phyloP scores from a whole-genome alignment of 1,140 invertebrate species.

The Agrilus planipennis region DNA sequence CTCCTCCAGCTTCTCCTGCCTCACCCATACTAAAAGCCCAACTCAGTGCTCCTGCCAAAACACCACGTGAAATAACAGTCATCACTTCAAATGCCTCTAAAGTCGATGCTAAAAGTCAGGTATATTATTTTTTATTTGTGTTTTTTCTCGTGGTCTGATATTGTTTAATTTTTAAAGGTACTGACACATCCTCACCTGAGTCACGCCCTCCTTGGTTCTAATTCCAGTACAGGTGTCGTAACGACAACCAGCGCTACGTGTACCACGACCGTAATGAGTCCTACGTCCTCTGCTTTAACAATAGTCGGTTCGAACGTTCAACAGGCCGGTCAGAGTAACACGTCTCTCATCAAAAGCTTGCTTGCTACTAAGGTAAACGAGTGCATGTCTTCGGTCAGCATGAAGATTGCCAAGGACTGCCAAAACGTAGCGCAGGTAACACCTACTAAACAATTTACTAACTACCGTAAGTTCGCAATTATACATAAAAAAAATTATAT shows the following conservation, averaged over 20 bases:
- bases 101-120: constrained; percentile 48
- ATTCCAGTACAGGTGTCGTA: constrained; percentile 16
- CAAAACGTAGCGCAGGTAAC: constrained; percentile 37
- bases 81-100: constrained; percentile 28
- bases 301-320: not conserved
- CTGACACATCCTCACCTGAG: constrained; percentile 50
- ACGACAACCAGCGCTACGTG: constrained; percentile 31
- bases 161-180: constrained; percentile 30
- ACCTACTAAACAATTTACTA: constrained; percentile 31
- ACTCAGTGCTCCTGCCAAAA: constrained; percentile 56
- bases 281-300: no score
- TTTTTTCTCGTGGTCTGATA: not conserved
- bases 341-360: constrained; percentile 72
- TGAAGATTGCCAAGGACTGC: constrained; percentile 33
- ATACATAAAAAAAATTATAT: no score
- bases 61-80: constrained; percentile 22
- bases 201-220: constrained; percentile 44
- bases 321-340: constrained; percentile 30
- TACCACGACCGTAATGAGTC: constrained; percentile 31
- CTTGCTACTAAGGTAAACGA: constrained; percentile 74
- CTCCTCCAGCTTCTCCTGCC: constrained; percentile 36
- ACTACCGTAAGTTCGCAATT: constrained; percentile 7
- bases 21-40: constrained; percentile 69
- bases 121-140: constrained; percentile 33
- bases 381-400: constrained; percentile 43